A percentile compares a stretch with the other conserved stretches of the same genome.
Conservation (phyloP, 2,797 vertebrate species). For the Gambusia yucatana region DNA sequence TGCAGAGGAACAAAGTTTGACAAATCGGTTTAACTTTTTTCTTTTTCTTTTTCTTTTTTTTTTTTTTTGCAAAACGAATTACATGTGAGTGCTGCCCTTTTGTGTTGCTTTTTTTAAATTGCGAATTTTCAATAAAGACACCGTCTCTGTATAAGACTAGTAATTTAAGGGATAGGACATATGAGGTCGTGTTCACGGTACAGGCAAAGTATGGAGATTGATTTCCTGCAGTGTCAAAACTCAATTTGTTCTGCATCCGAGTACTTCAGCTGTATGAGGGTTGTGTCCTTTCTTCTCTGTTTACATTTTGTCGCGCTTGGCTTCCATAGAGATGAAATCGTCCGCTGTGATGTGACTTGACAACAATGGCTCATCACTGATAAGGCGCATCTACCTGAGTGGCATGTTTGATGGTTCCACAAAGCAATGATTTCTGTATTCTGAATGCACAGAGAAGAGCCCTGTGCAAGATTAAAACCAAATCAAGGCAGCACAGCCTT, state of each 20-base stretch:
- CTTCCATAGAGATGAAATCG: slow-evolving; percentile 61
- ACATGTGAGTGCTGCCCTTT: slow-evolving; percentile 1
- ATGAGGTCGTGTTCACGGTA: neutral
- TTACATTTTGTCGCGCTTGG: slow-evolving; percentile 54
- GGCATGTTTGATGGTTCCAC: neutral
- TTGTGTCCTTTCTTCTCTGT: slow-evolving; percentile 43
- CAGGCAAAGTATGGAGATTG: neutral
- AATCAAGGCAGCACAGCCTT: slow-evolving; percentile 1
- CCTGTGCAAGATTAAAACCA: slow-evolving; percentile 11
- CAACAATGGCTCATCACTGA: slow-evolving; percentile 28
- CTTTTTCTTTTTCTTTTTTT: neutral
- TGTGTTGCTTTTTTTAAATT: neutral
- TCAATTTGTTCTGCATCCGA: neutral
- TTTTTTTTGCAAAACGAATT: slow-evolving; percentile 16
- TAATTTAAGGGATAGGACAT: neutral
- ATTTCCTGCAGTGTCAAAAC: slow-evolving; percentile 1
- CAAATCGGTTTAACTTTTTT: neutral
- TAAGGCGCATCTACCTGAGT: slow-evolving; percentile 1
- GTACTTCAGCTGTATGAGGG: slow-evolving; percentile 14
- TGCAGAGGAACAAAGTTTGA: neutral
- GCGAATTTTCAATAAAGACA: neutral
- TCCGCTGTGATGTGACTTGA: slow-evolving; percentile 40
- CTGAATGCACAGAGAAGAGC: neutral
- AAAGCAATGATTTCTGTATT: neutral
- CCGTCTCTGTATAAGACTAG: neutral